Evolutionary conservation across 2,113 vertebrate genomes (phyloP).

Genomic region (Rafetus swinhoei): DNA sequence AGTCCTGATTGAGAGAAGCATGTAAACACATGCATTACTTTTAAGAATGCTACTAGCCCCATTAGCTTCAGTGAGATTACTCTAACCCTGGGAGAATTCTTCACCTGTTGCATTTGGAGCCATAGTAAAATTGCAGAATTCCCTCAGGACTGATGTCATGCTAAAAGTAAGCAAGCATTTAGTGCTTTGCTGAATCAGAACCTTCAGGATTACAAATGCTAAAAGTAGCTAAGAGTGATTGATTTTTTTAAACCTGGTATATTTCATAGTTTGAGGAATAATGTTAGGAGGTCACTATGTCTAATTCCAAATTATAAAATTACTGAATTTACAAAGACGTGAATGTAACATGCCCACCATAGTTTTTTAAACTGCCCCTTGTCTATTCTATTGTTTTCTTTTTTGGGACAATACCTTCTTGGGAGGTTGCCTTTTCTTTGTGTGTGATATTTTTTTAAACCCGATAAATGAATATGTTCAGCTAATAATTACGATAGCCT

Average conservation of each 20-base stretch:
- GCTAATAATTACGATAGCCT: neutral
- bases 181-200: neutral
- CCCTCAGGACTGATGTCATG: no score
- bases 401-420: neutral
- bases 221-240: neutral
- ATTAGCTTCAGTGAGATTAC: neutral
- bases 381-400: neutral
- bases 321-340: conserved; percentile 26
- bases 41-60: neutral
- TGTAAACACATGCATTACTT: neutral
- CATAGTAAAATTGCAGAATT: no score
- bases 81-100: neutral
- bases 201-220: neutral
- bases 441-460: neutral
- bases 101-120: no score
- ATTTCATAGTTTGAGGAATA: conserved; percentile 25
- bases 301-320: fast-evolving
- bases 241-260: neutral
- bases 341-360: neutral
- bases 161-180: neutral
- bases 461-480: neutral
- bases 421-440: neutral
- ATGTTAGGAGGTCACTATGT: neutral
- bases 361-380: neutral
- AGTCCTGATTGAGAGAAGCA: neutral